Evolutionary conservation across 1,140 invertebrate genomes (phyloP).

Genomic region (Reticulitermes speratus): DNA sequence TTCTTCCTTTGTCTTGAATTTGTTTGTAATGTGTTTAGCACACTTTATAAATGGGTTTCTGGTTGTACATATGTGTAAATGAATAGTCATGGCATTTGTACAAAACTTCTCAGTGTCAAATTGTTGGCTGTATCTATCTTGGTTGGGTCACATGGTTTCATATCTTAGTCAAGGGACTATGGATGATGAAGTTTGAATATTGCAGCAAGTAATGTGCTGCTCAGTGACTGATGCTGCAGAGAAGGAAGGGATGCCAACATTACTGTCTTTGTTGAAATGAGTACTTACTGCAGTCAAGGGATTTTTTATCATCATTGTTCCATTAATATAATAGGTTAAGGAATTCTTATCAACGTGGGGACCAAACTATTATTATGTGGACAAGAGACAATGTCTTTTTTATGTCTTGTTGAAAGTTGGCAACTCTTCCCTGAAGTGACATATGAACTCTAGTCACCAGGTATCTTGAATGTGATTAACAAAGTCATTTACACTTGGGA

Average conservation of each 20-base stretch:
- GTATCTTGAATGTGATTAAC: conserved; percentile 4
- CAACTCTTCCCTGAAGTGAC: neutral
- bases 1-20: neutral
- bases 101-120: no score
- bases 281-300: no score
- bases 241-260: neutral
- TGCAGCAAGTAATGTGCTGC: no score
- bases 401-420: neutral
- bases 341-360: neutral
- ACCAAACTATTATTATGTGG: neutral
- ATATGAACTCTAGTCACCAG: neutral
- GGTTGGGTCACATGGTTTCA: no score
- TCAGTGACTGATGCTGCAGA: neutral
- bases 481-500: neutral
- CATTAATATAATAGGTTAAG: neutral
- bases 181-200: no score
- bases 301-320: neutral
- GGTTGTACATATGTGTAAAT: neutral
- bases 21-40: neutral
- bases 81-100: no score
- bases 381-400: neutral
- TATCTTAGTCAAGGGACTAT: no score
- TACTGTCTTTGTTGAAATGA: neutral
- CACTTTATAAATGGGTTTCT: neutral
- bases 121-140: no score